Conservation (phyloP, 2,113 vertebrate genomes). For the Glaucomys volans region DNA sequence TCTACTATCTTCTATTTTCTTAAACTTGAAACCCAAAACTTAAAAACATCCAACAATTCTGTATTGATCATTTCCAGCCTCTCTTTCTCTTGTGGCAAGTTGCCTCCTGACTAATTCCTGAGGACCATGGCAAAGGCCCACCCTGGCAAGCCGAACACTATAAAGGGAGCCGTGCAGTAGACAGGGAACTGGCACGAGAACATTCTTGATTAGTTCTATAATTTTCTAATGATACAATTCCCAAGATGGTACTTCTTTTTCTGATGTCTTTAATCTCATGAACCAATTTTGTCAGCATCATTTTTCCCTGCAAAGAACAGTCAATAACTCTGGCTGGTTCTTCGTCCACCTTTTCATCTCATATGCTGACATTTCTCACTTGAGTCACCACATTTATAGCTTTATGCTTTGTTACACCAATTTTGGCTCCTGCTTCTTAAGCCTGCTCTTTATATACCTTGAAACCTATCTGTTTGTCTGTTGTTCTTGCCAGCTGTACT, state of each 20-base stretch:
- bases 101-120: conserved; percentile 18
- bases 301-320: neutral
- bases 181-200: neutral
- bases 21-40: neutral
- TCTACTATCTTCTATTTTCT: neutral
- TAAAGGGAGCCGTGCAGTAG: neutral
- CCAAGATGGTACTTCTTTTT: conserved; percentile 10
- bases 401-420: neutral
- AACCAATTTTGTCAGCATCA: neutral
- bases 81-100: neutral
- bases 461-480: neutral
- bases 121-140: neutral
- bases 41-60: neutral
- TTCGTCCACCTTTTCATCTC: neutral
- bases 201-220: neutral
- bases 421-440: neutral
- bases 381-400: neutral
- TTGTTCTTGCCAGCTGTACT: neutral
- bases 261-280: neutral
- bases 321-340: neutral
- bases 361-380: neutral
- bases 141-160: neutral
- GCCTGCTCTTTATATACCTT: neutral
- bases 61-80: neutral
- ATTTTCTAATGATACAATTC: neutral